Conservation (phyloP, 2,113 vertebrate genomes). For the Pseudopipra pipra region DNA sequence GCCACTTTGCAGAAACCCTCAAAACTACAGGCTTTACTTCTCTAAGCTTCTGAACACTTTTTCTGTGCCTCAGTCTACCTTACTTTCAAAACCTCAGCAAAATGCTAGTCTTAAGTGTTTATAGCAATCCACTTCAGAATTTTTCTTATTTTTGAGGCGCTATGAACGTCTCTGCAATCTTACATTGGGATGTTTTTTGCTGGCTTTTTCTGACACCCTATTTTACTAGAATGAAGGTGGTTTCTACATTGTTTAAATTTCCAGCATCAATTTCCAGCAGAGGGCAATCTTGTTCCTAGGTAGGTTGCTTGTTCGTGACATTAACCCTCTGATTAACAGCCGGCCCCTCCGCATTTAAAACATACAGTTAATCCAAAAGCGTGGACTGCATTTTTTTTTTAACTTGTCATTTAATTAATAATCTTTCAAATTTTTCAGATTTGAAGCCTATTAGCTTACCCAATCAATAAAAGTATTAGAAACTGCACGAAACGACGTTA, state of each 20-base stretch:
- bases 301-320: neutral
- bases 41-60: neutral
- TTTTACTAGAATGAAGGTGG: neutral
- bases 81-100: neutral
- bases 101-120: neutral
- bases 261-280: conserved; percentile 35
- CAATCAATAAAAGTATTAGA: neutral
- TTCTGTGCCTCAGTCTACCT: neutral
- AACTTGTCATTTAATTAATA: neutral
- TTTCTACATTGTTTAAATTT: neutral
- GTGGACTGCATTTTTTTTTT: neutral
- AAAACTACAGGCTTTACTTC: neutral
- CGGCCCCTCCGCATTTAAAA: neutral
- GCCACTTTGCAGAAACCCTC: neutral
- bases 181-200: neutral
- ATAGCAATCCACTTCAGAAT: neutral
- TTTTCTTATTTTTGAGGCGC: neutral
- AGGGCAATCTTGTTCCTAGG: conserved; percentile 52
- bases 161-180: neutral
- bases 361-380: neutral
- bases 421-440: neutral
- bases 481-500: neutral
- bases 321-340: neutral
- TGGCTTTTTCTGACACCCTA: neutral
- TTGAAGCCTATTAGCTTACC: neutral